Evolutionary conservation across 2,113 vertebrate genomes (phyloP), one percentile per base, ranked within the genome.

Genomic region (Fregata magnificens): DNA sequence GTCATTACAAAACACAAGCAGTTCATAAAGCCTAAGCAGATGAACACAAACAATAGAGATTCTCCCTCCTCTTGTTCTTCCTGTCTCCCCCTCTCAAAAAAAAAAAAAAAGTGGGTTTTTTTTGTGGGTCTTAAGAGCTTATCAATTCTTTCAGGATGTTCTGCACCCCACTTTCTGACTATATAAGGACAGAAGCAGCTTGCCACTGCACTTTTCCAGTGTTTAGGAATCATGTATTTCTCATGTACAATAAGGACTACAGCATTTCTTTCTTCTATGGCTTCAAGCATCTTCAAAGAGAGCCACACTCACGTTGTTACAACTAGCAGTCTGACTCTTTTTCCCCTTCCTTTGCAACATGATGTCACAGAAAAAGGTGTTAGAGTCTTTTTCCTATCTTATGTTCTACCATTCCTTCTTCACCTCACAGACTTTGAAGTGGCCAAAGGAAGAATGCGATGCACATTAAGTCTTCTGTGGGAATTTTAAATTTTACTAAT

Each of bases 1-100:
- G 24, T 21, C 22, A 18, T 44, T 26, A 69, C 12, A 52, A 52
- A 52, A 61, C 66, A 7, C 26, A 32, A 84, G 18, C 25, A 11
- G 2, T 24, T 77, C 13, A 28, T 1, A 58, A 13, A 32, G 6
- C 8, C 36, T 9, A 78, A 91, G 31, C 15, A 83, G 9, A 44
- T 15, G 10, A 93, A 61, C 20, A 25, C 13, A 65, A 50, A 47
- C 3, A 61, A 7, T 3, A 62, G 6, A 66, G 15, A n/a, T n/a
- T 18, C 5, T 7, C 19, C 16, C 10, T 59, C 8, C 28, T 36
- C 9, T 58, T 69, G 36, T 44, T 47, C 7, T 61, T 70, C 25
- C n/a, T 55, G 6, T 6, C 25, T n/a, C 5, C 6, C 7, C 2
- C 12, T 2, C 10, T 4, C 3, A 12, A 17, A 16, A 25, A 29